Evolutionary conservation across 2,888 invertebrate genomes (phyloP), one percentile per base, ranked within the genome.

Genomic region (Lasioglossum marginatum): DNA sequence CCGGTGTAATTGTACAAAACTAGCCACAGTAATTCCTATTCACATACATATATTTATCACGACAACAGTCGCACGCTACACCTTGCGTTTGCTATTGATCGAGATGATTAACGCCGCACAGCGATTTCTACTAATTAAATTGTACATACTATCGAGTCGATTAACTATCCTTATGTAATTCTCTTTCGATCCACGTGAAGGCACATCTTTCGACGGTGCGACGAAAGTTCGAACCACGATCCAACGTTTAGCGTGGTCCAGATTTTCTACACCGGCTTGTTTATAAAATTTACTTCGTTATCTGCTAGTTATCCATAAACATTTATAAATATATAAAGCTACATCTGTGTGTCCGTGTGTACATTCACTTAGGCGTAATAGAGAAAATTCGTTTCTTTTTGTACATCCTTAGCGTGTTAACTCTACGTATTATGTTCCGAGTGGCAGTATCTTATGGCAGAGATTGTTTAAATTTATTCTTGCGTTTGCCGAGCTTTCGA

Each of bases 281-380:
- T 27, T 60, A 63, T 43, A 40, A 40, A 43, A 77, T 78, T 78
- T 27, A 70, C 45, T 70, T 68, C n/a, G 45, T 66, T 85, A 85
- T 1, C 34, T 48, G 48, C 77, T 86, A 77, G 60, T 72, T 63
- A 57, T 79, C 66, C 77, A 86, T 77, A 79, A 86, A 86, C 45
- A 79, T 90, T 83, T 85, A 88, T 90, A 89, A 85, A 88, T 88
- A 87, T 88, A 89, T 89, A 91, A 91, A 91, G 81, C 90, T 91
- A 89, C 71, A 73, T 87, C 82, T 85, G 66, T 81, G 71, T 52
- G 52, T 66, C 19, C 31, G 66, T 85, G 90, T 87, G 71, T 86
- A 90, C 87, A 91, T 81, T 79, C 43, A 79, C 90, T 91, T 91
- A 91, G 86, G 77, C 52, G 81, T 86, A 90, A 73, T 79, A 83